A percentile compares a stretch with the other conserved stretches of the same genome.
Conservation (phyloP, 2,113 vertebrate species). For the Hucho hucho region DNA sequence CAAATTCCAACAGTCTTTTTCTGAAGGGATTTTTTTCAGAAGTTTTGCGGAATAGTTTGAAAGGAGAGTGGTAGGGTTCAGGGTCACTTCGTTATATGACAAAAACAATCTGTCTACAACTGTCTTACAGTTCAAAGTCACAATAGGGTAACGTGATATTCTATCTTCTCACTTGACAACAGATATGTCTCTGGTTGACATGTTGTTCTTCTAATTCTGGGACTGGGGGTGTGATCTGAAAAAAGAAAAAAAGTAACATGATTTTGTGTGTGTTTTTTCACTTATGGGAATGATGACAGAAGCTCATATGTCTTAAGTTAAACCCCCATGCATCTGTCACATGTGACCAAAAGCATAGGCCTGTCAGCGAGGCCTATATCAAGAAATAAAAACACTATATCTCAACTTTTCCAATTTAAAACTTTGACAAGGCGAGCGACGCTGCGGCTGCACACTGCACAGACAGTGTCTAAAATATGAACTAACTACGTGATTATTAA, state of each 20-base stretch:
- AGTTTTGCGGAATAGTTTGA: slow-evolving; percentile 64
- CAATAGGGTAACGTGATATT: slow-evolving; percentile 67
- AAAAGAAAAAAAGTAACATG: slow-evolving; percentile 66
- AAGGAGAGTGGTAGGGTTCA: slow-evolving; percentile 59
- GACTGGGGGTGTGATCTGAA: slow-evolving; percentile 61
- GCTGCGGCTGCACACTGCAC: slow-evolving; percentile 18
- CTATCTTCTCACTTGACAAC: slow-evolving; percentile 69
- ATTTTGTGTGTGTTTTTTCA: slow-evolving; percentile 59
- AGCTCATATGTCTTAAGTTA: slow-evolving; percentile 30
- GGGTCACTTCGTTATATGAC: slow-evolving; percentile 69
- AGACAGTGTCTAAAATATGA: slow-evolving; percentile 82
- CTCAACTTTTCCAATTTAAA: slow-evolving; percentile 36
- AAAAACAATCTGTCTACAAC: slow-evolving; percentile 75
- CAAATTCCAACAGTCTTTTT: slow-evolving; percentile 68
- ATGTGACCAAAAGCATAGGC: no score
- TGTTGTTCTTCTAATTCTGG: slow-evolving; percentile 67
- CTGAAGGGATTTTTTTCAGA: slow-evolving; percentile 75
- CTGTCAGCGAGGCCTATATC: no score
- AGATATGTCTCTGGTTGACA: slow-evolving; percentile 63
- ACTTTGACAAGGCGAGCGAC: slow-evolving; percentile 34
- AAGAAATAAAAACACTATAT: slow-evolving; percentile 1
- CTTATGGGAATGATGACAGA: slow-evolving; percentile 38
- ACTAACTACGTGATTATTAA: slow-evolving; percentile 93
- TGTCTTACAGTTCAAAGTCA: slow-evolving; percentile 71
- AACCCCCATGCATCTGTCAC: slow-evolving; percentile 61